Base-by-base conservation (phyloP, 2,888 invertebrate genomes). In the Pristionchus mayeri region DNA sequence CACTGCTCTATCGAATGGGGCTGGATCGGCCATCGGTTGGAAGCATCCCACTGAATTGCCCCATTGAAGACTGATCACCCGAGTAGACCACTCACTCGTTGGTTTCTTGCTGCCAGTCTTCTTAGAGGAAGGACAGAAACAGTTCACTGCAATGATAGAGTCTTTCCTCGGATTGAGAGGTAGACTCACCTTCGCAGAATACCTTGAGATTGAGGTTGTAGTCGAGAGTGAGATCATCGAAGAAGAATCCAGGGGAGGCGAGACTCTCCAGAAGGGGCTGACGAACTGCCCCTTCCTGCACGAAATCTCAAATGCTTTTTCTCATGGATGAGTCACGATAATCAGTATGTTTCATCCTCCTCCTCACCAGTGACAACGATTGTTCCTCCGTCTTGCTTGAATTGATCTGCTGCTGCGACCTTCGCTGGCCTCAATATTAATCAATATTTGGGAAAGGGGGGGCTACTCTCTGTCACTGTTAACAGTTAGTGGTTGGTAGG, bases 201-300 rank as follows among this genome's bases (percentile, higher is more conserved):
- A 71, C 71, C n/a, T 40, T n/a, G 40, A 71, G 71, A 71, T 71
- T 71, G 40, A n/a, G 37, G 3, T 40, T 71, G 71, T 71, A 71
- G 30, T 71, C 71, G 11, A 44, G 71, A n/a, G 71, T 71, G 71
- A 71, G 71, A 71, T 71, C 71, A 71, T 37, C 40, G 71, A 71
- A 71, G 71, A 71, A 71, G 21, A 24, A 71, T 21, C 71, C 71
- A 13, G 71, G 71, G 24, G 71, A 71, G 18, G 71, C 71, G 40
- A 71, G 40, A 71, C n/a, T 24, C 11, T n/a, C 40, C 37, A 71
- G 40, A 18, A 71, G 71, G 24, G 71, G 71, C 24, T 71, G 71
- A 71, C 40, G 37, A 16, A 71, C 40, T 40, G 71, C 71, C 13
- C 71, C 71, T 11, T 71, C 71, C 24, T 71, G 71, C 24, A 71